A percentile compares a stretch with the other conserved stretches of the same genome.
These are phyloP conservation scores for Chorisops tibialis DNA, from an alignment of 2,888 invertebrate genomes.

Conservation along the genomic window DNA sequence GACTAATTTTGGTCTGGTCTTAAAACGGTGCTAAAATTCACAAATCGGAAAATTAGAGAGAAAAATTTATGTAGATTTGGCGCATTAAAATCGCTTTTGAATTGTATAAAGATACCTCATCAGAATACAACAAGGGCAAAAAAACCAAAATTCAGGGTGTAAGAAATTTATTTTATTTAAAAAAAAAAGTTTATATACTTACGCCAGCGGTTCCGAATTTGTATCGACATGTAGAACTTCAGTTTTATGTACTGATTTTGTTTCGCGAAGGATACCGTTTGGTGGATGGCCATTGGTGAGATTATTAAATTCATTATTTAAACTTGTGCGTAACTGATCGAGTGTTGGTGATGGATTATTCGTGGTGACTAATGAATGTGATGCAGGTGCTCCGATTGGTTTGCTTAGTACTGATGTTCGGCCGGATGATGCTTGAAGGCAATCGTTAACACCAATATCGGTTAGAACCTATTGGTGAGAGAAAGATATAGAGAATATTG, in stretches of 20 bases:
- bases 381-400: conserved; percentile 74
- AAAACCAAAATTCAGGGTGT: too few species aligned
- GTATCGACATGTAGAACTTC: conserved; percentile 76
- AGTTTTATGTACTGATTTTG: conserved; percentile 63
- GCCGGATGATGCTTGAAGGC: not conserved
- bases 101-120: too few species aligned
- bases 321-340: conserved; percentile 49
- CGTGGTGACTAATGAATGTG: conserved; percentile 71
- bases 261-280: conserved; percentile 53
- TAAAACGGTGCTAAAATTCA: too few species aligned
- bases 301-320: conserved; percentile 49
- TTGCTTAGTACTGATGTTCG: conserved; percentile 47
- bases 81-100: too few species aligned
- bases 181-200: conserved; percentile 52
- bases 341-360: conserved; percentile 45
- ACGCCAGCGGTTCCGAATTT: conserved; percentile 82
- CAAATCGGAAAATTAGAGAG: too few species aligned
- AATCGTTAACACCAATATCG: conserved; percentile 50
- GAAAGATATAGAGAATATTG: too few species aligned
- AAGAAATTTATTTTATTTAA: too few species aligned
- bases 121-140: too few species aligned
- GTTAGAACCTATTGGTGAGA: conserved; percentile 51
- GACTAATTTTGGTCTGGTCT: too few species aligned
- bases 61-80: too few species aligned
- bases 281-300: conserved; percentile 53